Conservation (phyloP, 2,888 invertebrate genomes). For the Clivina fossor region DNA sequence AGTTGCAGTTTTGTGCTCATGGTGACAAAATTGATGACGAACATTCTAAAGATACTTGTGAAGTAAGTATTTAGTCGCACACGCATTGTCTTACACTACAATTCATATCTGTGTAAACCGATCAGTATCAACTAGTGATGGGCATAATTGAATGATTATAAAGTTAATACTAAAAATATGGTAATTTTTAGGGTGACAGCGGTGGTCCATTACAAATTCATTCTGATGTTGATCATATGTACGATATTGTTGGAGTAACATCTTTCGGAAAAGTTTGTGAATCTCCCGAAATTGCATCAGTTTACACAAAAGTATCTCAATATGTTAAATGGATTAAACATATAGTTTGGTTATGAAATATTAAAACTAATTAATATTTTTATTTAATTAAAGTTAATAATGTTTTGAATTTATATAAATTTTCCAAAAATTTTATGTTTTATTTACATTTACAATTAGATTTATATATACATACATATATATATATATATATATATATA, state of each 20-base stretch:
- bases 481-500: not conserved
- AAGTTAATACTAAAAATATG: no score
- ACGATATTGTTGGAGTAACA: slow-evolving; percentile 26
- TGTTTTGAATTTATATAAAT: no score
- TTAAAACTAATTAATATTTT: no score
- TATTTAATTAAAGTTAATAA: no score
- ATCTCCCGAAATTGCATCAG: slow-evolving; percentile 6
- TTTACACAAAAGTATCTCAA: slow-evolving; percentile 25
- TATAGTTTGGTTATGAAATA: slow-evolving; percentile 20
- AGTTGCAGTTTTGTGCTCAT: slow-evolving; percentile 58
- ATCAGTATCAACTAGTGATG: no score
- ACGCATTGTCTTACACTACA: not conserved
- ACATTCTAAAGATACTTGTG: no score
- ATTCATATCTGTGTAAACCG: not conserved
- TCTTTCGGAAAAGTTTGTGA: slow-evolving; percentile 25
- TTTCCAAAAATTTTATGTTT: no score
- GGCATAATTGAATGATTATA: no score
- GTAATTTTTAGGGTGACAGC: no score
- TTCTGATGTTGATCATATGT: slow-evolving; percentile 22
- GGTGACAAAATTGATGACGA: no score
- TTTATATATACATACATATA: slow-evolving; percentile 3
- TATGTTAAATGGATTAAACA: slow-evolving; percentile 30
- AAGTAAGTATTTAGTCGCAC: slow-evolving; percentile 46
- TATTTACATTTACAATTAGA: no score
- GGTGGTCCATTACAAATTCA: slow-evolving; percentile 19